Evolutionary conservation across 2,113 vertebrate genomes (phyloP), one percentile per base, ranked within the genome.

Genomic region (Poecile atricapillus): DNA sequence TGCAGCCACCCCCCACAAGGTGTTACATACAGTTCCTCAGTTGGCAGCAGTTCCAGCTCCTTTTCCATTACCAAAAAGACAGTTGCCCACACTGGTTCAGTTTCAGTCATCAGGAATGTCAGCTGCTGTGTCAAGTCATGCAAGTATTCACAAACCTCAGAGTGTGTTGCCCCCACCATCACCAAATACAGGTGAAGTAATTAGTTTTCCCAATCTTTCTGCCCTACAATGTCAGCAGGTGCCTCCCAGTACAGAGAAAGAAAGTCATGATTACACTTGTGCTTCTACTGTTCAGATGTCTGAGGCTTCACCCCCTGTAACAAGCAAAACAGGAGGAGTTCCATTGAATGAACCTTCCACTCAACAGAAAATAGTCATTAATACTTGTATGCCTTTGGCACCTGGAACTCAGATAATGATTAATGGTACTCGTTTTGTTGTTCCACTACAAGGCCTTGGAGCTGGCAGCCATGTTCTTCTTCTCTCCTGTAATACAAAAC

Each of bases 331-430:
- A 50, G 97, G 93, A 59, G 96, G 91, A 43, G 86, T 96, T 80
- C 97, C 96, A 1, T 53, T 97, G 56, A 97, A 65, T 91, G 98
- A 98, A 73, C 67, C 98, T 91, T 98, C 97, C 63, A 73, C 98
- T 95, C 98, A 99, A 70, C 99, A 99, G 97, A 99, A 98, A 94
- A 98, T 99, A 96, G 98, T 99, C 63, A 99, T 99, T 94, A 99
- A 99, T 91, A 99, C 98, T 11, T 98, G 97, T 87, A 97, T 98
- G 14, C 98, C 98, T 79, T 98, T 99, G 82, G 98, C 98, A 90
- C 98, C 99, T 93, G 99, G 99, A 87, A 99, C 99, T 83, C 99
- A 99, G 83, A 99, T 99, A 76, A 97, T 99, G 93, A 98, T 99
- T 93, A 99, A 99, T 90, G 99, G 98, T 95, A 97, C 98, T 76